Conservation (phyloP, 2,113 vertebrate species). For the Corythornis vintsioides region DNA sequence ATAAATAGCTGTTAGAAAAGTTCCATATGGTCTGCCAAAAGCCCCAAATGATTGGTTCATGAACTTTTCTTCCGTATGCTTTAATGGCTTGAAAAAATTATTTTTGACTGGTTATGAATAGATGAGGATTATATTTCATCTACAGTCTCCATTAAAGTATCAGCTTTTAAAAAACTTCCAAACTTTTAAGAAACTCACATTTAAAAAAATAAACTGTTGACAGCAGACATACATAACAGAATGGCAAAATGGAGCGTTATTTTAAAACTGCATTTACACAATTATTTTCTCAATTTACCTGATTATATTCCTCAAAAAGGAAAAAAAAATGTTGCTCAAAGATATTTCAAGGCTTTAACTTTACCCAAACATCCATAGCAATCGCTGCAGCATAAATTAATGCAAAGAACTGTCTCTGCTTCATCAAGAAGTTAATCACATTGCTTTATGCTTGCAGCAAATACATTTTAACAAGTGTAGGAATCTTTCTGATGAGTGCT, state of each 20-base stretch:
- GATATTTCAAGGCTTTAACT: background rate
- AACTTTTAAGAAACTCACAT: slow-evolving; percentile 47
- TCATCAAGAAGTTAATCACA: background rate
- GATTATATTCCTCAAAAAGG: background rate
- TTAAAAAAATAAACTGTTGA: slow-evolving; percentile 58
- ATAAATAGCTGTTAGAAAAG: slow-evolving; percentile 72
- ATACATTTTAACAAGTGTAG: background rate
- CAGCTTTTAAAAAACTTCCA: slow-evolving; percentile 53
- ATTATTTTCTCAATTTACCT: slow-evolving; percentile 7
- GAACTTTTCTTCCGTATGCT: slow-evolving; percentile 64
- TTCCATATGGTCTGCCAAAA: slow-evolving; percentile 72
- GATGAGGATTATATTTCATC: slow-evolving; percentile 65
- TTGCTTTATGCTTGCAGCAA: background rate
- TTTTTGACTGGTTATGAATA: slow-evolving; percentile 66
- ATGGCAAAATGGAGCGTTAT: background rate
- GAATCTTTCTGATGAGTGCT: background rate
- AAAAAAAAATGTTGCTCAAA: background rate
- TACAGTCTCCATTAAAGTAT: slow-evolving; percentile 52
- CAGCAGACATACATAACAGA: slow-evolving; percentile 30
- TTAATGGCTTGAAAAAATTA: slow-evolving; percentile 57
- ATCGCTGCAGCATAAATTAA: background rate
- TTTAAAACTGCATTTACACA: slow-evolving; percentile 40
- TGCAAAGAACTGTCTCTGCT: background rate
- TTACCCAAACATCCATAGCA: background rate
- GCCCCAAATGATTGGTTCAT: slow-evolving; percentile 68